Conservation (phyloP, 2,113 vertebrate genomes). For the Mustela nigripes region DNA sequence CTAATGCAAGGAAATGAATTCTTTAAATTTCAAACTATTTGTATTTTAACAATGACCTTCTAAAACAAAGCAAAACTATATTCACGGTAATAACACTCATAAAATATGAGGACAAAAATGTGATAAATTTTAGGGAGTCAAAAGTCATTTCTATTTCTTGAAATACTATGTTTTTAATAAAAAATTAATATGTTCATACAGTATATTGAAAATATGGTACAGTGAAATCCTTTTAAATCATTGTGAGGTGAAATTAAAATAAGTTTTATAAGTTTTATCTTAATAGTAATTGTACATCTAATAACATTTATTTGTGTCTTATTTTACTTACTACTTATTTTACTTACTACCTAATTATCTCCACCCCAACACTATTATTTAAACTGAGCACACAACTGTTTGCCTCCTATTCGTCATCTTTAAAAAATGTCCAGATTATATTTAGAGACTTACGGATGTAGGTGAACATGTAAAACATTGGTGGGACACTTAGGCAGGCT, state of each 20-base stretch:
- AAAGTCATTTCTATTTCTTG: slow-evolving; percentile 37
- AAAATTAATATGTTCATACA: background rate
- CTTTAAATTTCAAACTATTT: background rate
- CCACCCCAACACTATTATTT: slow-evolving; percentile 10
- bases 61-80: background rate
- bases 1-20: slow-evolving; percentile 32
- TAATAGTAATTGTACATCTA: slow-evolving; percentile 26
- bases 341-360: slow-evolving; percentile 25
- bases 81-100: background rate
- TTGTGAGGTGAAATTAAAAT: slow-evolving; percentile 22
- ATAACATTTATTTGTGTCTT: slow-evolving; percentile 41
- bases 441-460: background rate
- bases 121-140: background rate
- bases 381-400: slow-evolving; percentile 25
- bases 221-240: background rate
- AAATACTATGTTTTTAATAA: slow-evolving; percentile 52
- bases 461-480: background rate
- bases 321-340: slow-evolving; percentile 50
- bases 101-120: slow-evolving; percentile 6
- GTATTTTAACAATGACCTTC: slow-evolving; percentile 25
- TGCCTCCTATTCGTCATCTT: background rate
- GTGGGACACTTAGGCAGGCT: background rate
- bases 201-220: slow-evolving; percentile 19
- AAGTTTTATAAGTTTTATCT: slow-evolving; percentile 43
- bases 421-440: background rate